Base-by-base conservation (phyloP, 2,797 vertebrate genomes). In the Pseudopleuronectes americanus region DNA sequence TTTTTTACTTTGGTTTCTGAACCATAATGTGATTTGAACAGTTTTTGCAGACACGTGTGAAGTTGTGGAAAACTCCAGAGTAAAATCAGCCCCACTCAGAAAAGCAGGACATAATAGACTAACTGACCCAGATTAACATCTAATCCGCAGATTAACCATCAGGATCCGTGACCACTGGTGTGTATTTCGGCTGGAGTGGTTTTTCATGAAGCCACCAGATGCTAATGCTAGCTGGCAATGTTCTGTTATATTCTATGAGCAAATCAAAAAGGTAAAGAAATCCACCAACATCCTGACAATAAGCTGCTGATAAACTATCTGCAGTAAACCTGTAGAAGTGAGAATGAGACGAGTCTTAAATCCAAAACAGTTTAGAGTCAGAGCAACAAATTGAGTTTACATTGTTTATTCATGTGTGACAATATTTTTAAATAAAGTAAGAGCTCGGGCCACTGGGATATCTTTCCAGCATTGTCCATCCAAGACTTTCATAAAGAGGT, bases 81-180 rank as follows among this genome's bases (percentile, higher is more conserved):
- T 62, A 24, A 54, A n/a, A 19, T 41, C 56, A 1, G 43, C 49
- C 53, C 52, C 47, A 7, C 26, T 67, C 6, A 38, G 31, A 57
- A 48, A 71, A 76, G 48, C 72, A 43, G 63, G 51, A 31, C 45
- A 8, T 84, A 74, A 72, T 52, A 76, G 71, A 63, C 71, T 68
- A 87, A 88, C 61, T 86, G 77, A 88, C 90, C 85, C 80, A 89
- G 85, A 90, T 92, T 92, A 92, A 55, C 67, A 84, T 71, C 73
- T 92, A 92, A 93, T 92, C 90, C 86, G 66, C 63, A 92, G 91
- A 94, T 93, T 93, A 94, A 81, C 68, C 45, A 77, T 83, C 81
- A 63, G 72, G 78, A 89, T 80, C 77, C 81, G 70, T 83, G 76
- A 88, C 75, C 81, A 81, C 73, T 78, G 60, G 51, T 77, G 78